These are phyloP conservation scores for Agonopterix arenella DNA, from an alignment of 2,888 invertebrate genomes.

Conservation along the genomic window DNA sequence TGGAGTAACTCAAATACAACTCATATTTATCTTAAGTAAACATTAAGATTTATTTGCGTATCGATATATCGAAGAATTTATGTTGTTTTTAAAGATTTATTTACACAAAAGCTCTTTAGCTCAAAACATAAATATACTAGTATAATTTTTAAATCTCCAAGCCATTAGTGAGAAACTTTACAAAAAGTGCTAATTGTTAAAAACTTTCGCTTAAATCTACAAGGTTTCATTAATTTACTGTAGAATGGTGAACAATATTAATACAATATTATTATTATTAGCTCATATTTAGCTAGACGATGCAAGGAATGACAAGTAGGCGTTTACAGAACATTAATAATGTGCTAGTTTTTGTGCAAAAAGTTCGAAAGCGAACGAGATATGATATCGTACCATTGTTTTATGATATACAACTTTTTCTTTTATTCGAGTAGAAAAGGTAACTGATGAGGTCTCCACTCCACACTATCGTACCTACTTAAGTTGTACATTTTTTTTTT, in stretches of 20 bases:
- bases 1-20: too few relatives aligned
- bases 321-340: neutral
- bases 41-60: slow-evolving; percentile 25
- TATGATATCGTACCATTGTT: too few relatives aligned
- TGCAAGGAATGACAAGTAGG: too few relatives aligned
- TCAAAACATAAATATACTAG: neutral
- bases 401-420: too few relatives aligned
- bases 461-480: too few relatives aligned
- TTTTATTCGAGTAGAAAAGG: too few relatives aligned
- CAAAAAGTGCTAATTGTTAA: neutral
- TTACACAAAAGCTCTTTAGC: neutral
- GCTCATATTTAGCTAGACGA: neutral
- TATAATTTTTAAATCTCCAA: neutral
- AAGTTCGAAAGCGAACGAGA: slow-evolving; percentile 2
- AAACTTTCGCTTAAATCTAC: slow-evolving; percentile 10
- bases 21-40: neutral
- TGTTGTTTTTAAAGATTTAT: slow-evolving; percentile 12
- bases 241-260: slow-evolving; percentile 9
- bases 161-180: neutral
- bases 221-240: slow-evolving; percentile 5
- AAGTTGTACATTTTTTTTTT: too few relatives aligned
- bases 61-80: slow-evolving; percentile 14
- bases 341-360: neutral
- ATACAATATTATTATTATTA: too few relatives aligned
- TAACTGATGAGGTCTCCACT: too few relatives aligned